Evolutionary conservation across 2,888 invertebrate genomes (phyloP), one percentile per base, ranked within the genome.

Genomic region (Hylaea fasciaria): DNA sequence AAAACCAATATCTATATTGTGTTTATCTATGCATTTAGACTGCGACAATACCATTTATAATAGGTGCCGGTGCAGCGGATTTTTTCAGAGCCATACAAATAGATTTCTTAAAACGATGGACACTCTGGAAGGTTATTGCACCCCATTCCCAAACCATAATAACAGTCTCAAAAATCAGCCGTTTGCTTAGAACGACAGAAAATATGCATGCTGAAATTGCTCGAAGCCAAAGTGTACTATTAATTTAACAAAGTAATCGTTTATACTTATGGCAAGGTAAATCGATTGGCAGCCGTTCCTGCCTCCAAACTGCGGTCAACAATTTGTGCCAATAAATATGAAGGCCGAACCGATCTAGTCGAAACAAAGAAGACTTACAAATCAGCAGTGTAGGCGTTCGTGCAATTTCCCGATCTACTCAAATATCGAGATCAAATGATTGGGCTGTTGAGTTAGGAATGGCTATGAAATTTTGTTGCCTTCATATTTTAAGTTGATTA

Each of bases 291-390:
- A n/a, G n/a, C n/a, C n/a, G n/a, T 52, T 51, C 44, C 65, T 78
- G 79, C 81, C 79, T 71, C 71, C 71, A 47, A 69, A 65, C 64
- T 53, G 70, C 57, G 62, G 76, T 70, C 71, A 74, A 80, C 80
- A 85, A 88, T 88, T 87, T 88, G 74, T 75, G 78, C 69, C 80
- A 72, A 84, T 88, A 87, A 88, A 88, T 80, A 74, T 64, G 80
- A 85, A 87, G 88, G 86, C 76, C 80, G 73, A 59, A 70, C 60
- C 68, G 62, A 66, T 69, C 62, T 57, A 40, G 12, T 8, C 14
- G 49, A 60, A 51, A 62, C 64, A 65, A 69, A 70, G 63, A 68
- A 69, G 69, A 72, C 32, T 13, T 22, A 11, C 68, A 72, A 70
- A 70, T 64, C 65, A 55, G 63, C 39, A 54, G 40, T 14, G 12